Base-by-base conservation (phyloP, 2,797 vertebrate species). In the Crax fasciolata region DNA sequence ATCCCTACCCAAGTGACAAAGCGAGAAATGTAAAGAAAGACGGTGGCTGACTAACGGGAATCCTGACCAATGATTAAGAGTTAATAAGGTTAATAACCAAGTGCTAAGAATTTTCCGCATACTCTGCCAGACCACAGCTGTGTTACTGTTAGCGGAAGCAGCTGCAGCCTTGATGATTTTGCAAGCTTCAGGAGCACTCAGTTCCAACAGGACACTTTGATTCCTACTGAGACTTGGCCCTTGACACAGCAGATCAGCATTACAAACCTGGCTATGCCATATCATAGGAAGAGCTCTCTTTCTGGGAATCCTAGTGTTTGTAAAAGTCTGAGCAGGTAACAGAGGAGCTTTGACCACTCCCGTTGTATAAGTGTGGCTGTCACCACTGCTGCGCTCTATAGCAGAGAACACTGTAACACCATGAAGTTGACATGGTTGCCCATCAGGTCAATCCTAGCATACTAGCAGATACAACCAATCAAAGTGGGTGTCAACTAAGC, bases 291-390 rank as follows among this genome's bases (percentile, higher is more conserved):
- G 17, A 74, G 6, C 44, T 39, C 35, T 55, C 46, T 58, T 28
- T 18, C 57, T 58, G 39, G 35, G 80, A 89, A 59, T 5, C 6
- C 2, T 3, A 21, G 8, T 4, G 10, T 32, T 19, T 48, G 41
- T 35, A 55, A 78, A 89, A 55, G 5, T 25, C 30, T 17, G 24
- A 55, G 12, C 18, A 54, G 30, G 23, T 74, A 78, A 67, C 6
- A 71, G 52, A 71, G 51, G n/a, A 83, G 65, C 11, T 86, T 18
- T 71, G 32, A 63, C 39, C 15, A 68, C 20, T 23, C 15, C 48
- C 30, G 24, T 24, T 23, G 3, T 25, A 38, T 0, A 1, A 19
- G 8, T 51, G 83, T 14, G 46, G 52, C 0, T 2, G 24, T 8
- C 63, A 49, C 13, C 27, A n/a, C 27, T 48, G 54, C 30, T 49